Evolutionary conservation across 2,113 vertebrate genomes (phyloP), one percentile per base, ranked within the genome.

Genomic region (Poecilia latipinna): DNA sequence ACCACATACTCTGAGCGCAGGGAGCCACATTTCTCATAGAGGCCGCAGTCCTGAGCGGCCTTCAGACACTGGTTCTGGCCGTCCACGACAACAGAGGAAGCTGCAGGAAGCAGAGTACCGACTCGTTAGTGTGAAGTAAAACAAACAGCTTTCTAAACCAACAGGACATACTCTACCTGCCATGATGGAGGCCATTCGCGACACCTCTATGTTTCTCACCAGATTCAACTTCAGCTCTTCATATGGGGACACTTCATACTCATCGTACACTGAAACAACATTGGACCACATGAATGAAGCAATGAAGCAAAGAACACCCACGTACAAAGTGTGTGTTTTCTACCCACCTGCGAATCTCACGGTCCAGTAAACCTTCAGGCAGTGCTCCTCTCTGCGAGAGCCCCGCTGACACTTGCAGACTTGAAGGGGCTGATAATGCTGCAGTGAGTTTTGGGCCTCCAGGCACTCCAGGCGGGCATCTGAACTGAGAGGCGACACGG

Each of bases 11-110:
- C 95, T 4, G 95, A 97, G 67, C 96, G 96, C 64, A 96, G 94
- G 0, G 95, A 95, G 67, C 95, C 95, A n/a, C 98, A 99, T 89
- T 96, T 98, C 90, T 95, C 95, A 33, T 94, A 95, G 72, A 97
- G 89, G 26, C 96, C 97, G 33, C 98, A 99, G 77, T 97, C 82
- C 19, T 95, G 95, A 8, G 96, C 94, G 4, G 96, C 96, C 91
- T 96, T 96, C 79, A 99, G 90, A 93, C 98, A 99, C 48, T 95
- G 94, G 90, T 99, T 98, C 76, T 95, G 93, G 29, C 95, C 95
- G 12, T 95, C 92, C 70, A 92, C 81, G 35, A 91, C 83, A 32
- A 91, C 82, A 22, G 93, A 92, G 19, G 91, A 90, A 22, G 83
- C 93, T 93, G 65, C 10, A 37, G 39, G 54, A 28, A 65, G 39